These are phyloP conservation scores for Subanguina moxae DNA, from an alignment of 1,140 invertebrate genomes.

Conservation along the genomic window DNA sequence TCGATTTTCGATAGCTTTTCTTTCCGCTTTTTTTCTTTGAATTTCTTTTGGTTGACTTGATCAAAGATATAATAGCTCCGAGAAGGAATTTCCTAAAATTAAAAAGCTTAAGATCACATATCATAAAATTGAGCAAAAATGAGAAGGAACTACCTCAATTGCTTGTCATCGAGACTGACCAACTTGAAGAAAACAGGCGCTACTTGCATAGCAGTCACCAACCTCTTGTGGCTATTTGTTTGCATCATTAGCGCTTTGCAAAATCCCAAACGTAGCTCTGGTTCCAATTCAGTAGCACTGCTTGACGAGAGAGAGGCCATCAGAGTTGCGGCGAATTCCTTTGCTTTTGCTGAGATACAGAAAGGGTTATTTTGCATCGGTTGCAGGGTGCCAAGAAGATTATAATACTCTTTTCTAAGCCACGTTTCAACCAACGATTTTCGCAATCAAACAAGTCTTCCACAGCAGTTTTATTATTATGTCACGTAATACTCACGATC, in stretches of 20 bases:
- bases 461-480: too few species aligned
- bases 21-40: slow-evolving; percentile 14
- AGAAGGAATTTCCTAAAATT: slow-evolving; percentile 51
- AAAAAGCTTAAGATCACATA: background rate
- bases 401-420: too few species aligned
- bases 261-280: slow-evolving; percentile 51
- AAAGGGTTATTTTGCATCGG: too few species aligned
- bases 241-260: slow-evolving; percentile 48
- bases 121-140: background rate
- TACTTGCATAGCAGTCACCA: slow-evolving; percentile 32
- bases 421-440: too few species aligned
- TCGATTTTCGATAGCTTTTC: slow-evolving; percentile 12
- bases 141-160: slow-evolving; percentile 35
- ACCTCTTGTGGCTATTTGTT: slow-evolving; percentile 28
- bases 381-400: too few species aligned
- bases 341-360: slow-evolving; percentile 28
- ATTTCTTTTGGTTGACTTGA: slow-evolving; percentile 16
- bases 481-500: too few species aligned
- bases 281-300: slow-evolving; percentile 36
- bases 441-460: too few species aligned
- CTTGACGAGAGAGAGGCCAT: slow-evolving; percentile 31
- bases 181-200: slow-evolving; percentile 56
- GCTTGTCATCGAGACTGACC: slow-evolving; percentile 53
- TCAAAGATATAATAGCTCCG: slow-evolving; percentile 35
- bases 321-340: slow-evolving; percentile 32